Conservation (phyloP, 2,888 invertebrate species). For the Limnephilus rhombicus region DNA sequence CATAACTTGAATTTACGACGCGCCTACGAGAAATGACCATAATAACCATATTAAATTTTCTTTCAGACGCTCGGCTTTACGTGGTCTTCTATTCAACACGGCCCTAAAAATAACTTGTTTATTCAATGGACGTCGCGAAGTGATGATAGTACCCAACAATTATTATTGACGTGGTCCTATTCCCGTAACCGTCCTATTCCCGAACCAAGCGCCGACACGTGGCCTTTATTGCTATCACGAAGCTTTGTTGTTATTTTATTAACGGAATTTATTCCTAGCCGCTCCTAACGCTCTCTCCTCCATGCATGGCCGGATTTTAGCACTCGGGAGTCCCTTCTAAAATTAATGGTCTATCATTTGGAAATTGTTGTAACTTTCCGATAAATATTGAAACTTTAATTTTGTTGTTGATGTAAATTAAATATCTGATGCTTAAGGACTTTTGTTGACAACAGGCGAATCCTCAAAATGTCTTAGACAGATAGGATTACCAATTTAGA, state of each 20-base stretch:
- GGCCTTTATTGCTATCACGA: conserved; percentile 44
- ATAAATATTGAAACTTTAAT: not conserved
- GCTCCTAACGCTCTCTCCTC: not conserved
- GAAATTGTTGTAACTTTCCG: not conserved
- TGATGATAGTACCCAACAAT: not conserved
- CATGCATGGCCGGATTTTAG: not conserved
- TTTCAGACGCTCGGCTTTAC: not conserved
- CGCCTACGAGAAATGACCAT: conserved; percentile 28
- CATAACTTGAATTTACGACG: not conserved
- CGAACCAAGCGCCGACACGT: conserved; percentile 43
- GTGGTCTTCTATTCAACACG: conserved; percentile 39
- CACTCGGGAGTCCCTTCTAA: not conserved
- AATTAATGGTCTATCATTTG: not conserved
- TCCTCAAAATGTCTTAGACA: too few relatives aligned
- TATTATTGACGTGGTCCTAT: conserved; percentile 7
- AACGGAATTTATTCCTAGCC: conserved; percentile 39
- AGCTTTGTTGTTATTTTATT: conserved; percentile 41
- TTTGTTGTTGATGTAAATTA: not conserved
- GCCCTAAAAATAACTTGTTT: conserved; percentile 29
- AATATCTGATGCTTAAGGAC: not conserved
- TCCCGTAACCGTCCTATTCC: conserved; percentile 15
- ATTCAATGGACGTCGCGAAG: conserved; percentile 38
- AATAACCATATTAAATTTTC: not conserved
- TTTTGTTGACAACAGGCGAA: not conserved
- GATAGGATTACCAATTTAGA: not conserved